These are phyloP conservation scores for Oryzias celebensis DNA, from an alignment of 2,113 vertebrate species.

Conservation along the genomic window DNA sequence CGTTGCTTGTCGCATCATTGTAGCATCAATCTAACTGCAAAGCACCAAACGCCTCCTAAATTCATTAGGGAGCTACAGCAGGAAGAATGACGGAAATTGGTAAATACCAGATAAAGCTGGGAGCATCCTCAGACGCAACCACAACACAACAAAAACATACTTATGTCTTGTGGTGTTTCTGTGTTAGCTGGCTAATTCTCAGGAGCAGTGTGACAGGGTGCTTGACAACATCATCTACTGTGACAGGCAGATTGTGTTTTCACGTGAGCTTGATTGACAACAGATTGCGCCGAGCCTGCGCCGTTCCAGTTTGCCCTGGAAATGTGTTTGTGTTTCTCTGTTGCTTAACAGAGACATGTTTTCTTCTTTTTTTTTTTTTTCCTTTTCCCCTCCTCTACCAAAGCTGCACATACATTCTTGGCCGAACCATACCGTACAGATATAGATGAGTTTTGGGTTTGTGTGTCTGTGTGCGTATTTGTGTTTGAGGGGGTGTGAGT, in stretches of 20 bases:
- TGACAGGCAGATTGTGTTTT: conserved; percentile 81
- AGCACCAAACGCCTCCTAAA: conserved; percentile 53
- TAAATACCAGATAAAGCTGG: conserved; percentile 59
- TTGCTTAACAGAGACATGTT: conserved; percentile 51
- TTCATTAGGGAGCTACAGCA: conserved; percentile 47
- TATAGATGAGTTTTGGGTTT: conserved; percentile 1
- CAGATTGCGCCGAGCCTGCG: conserved; percentile 66
- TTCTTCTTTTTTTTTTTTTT: conserved; percentile 40
- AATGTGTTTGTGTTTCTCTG: conserved; percentile 74
- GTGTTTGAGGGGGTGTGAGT: conserved; percentile 27
- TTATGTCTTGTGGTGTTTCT: conserved; percentile 37
- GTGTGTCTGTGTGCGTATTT: conserved; percentile 26
- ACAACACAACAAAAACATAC: conserved; percentile 57
- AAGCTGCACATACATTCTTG: conserved; percentile 54
- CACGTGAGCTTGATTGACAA: conserved; percentile 73
- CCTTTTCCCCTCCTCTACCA: conserved; percentile 40
- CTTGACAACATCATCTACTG: conserved; percentile 78
- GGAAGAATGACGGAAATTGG: conserved; percentile 51
- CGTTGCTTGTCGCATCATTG: conserved; percentile 59
- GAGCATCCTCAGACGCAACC: conserved; percentile 58
- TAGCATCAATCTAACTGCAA: conserved; percentile 59
- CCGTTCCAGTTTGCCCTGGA: conserved; percentile 67
- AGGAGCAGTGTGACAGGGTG: conserved; percentile 60
- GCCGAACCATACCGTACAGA: conserved; percentile 37
- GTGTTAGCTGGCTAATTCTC: conserved; percentile 72